Evolutionary conservation across 2,797 vertebrate species (phyloP).

Genomic region (Bryconaethiops microstoma): DNA sequence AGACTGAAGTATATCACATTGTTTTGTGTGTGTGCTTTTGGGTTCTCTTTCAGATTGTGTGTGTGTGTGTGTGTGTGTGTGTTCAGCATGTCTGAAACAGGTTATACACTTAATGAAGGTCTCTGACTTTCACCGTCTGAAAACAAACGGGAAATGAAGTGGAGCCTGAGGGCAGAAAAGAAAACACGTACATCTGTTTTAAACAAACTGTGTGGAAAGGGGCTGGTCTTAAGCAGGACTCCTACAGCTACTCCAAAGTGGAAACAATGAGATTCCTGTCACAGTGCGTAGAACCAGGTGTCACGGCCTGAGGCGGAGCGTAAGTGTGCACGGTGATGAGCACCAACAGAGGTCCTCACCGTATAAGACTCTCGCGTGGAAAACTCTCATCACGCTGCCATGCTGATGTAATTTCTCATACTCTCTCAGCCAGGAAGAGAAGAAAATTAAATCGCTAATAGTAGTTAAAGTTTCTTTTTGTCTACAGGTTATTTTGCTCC

Average conservation of each 20-base stretch:
- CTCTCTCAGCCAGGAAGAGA: background rate
- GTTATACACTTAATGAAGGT: slow-evolving; percentile 58
- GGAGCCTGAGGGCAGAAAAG: slow-evolving; percentile 66
- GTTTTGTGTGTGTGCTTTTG: background rate
- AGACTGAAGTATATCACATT: background rate
- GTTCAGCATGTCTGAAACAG: slow-evolving; percentile 44
- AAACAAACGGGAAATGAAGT: slow-evolving; percentile 68
- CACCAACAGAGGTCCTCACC: slow-evolving; percentile 56
- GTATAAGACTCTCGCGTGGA: slow-evolving; percentile 47
- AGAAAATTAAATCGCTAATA: background rate
- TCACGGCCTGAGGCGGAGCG: slow-evolving; percentile 67
- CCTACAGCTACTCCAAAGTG: slow-evolving; percentile 44
- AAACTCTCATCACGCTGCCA: slow-evolving; percentile 18
- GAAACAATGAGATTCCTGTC: slow-evolving; percentile 73
- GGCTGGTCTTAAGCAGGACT: background rate
- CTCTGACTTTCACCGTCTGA: slow-evolving; percentile 51
- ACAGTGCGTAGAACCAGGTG: slow-evolving; percentile 70
- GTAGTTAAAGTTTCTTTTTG: background rate
- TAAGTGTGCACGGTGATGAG: slow-evolving; percentile 64
- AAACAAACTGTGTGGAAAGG: slow-evolving; percentile 53
- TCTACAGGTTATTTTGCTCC: background rate
- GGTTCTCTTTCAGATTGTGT: background rate
- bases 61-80: slow-evolving; percentile 1
- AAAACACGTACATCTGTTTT: slow-evolving; percentile 53
- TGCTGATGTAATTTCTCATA: background rate